phyloP scores from a whole-genome alignment of 2,113 vertebrate species.

The Crypturellus undulatus region DNA sequence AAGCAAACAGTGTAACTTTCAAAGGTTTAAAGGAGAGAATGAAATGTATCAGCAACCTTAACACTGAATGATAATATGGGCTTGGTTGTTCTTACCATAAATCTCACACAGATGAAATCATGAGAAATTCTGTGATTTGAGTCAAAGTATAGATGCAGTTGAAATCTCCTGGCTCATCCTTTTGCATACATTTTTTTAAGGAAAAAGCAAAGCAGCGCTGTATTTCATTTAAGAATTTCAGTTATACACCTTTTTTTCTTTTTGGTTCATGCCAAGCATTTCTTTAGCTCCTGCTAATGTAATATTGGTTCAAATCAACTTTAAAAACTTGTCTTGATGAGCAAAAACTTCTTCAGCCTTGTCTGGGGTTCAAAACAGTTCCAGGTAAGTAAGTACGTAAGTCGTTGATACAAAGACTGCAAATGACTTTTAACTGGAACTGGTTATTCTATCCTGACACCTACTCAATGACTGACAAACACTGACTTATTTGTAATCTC shows the following conservation, averaged over 20 bases:
- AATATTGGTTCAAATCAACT: background rate
- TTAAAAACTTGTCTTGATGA: background rate
- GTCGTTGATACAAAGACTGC: background rate
- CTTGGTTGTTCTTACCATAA: background rate
- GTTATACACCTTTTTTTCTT: background rate
- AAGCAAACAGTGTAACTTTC: background rate
- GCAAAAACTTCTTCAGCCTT: background rate
- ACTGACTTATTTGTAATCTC: background rate
- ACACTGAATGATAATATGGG: background rate
- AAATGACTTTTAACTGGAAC: background rate
- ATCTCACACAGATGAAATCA: background rate
- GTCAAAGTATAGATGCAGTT: background rate
- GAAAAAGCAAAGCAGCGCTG: background rate
- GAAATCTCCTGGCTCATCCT: background rate
- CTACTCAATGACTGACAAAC: background rate
- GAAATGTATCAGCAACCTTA: background rate
- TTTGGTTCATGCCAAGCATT: background rate
- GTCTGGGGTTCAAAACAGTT: background rate
- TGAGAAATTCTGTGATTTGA: background rate
- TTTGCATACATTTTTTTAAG: background rate
- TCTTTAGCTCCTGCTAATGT: background rate
- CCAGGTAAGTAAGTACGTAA: rapidly evolving
- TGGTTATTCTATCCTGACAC: background rate
- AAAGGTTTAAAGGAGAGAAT: background rate
- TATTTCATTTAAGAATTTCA: background rate